Evolutionary conservation across 2,113 vertebrate genomes (phyloP), one percentile per base, ranked within the genome.

Genomic region (Pelusios castaneus): DNA sequence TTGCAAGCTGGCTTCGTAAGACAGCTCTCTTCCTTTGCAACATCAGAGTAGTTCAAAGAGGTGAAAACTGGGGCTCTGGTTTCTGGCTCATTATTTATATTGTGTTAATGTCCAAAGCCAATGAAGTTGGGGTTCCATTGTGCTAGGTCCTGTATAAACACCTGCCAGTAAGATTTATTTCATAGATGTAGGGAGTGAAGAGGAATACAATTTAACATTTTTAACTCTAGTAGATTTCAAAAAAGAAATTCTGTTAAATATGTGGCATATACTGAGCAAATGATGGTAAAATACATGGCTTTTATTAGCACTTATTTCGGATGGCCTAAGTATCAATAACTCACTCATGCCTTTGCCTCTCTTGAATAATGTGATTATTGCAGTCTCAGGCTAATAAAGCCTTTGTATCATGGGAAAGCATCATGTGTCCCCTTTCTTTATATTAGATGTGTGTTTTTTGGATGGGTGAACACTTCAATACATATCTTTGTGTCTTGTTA

Each of bases 81-180:
- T 51, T 31, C 17, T 83, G 19, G 8, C 83, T 79, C 10, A 5
- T 89, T 87, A 31, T 3, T 41, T 43, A 75, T 25, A 2, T 0
- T 70, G 29, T 4, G 7, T 31, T 90, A 25, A 25, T 27, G 25
- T 52, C 29, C 76, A 45, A 0, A 38, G 29, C 76, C 54, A 38
- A 0, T 0, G 73, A 25, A 16, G 29, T 91, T 88, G 21, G 82
- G 41, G 10, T 41, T 24, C 24, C 2, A 0, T 8, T 58, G 43
- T 60, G 55, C 49, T 85, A 79, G 84, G 10, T 34, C 5, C n/a
- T 76, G 38, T 60, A 45, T 25, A 92, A 92, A 63, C 24, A 4
- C 5, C 70, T 84, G 34, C 38, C 25, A 29, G 9, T 79, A 84
- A 88, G 4, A 34, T 60, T 88, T 67, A 55, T 83, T 76, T 27